Evolutionary conservation across 2,797 vertebrate genomes (phyloP), one percentile per base, ranked within the genome.

Genomic region (Okamejei kenojei): DNA sequence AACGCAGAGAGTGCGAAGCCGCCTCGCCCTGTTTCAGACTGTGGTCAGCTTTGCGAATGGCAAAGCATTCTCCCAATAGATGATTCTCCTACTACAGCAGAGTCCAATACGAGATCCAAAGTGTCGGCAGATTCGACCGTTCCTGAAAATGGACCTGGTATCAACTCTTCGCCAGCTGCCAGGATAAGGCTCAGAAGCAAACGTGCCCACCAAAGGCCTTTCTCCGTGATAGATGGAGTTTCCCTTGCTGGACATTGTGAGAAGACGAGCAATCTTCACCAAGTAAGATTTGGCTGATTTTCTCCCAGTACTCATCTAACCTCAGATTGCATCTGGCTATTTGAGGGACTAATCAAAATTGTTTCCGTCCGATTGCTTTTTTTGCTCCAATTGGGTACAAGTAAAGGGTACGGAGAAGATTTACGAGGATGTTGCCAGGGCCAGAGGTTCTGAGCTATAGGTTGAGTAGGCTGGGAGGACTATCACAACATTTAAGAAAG

Each of bases 141-240:
- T 45, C 4, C 65, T 23, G 88, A 10, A 91, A 26, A 45, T 73
- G 88, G 88, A 92, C n/a, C 5, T 77, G 71, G 68, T 38, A 86
- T 23, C 88, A 95, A 95, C 0, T 84, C 94, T 93, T 88, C 96
- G 86, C 92, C 74, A 93, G 79, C 94, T 23, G 94, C 93, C 77
- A 94, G 94, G 68, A 95, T 94, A 2, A 95, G 94, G 84, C 94
- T 93, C 82, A 95, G 95, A 93, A 77, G 94, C 94, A 94, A 7
- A 71, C 93, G 94, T 92, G 94, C 94, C 38, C 95, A 94, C 94
- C 93, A 95, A 95, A 96, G 97, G 94, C 96, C 96, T 10, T 95
- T 94, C 94, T 97, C 96, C 93, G 96, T 97, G 95, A 96, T 97
- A 95, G 96, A 96, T 94, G 95, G 95, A 95, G 93, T 95, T 93